phyloP scores from a whole-genome alignment of 2,797 vertebrate species.

The Xyrichtys novacula region DNA sequence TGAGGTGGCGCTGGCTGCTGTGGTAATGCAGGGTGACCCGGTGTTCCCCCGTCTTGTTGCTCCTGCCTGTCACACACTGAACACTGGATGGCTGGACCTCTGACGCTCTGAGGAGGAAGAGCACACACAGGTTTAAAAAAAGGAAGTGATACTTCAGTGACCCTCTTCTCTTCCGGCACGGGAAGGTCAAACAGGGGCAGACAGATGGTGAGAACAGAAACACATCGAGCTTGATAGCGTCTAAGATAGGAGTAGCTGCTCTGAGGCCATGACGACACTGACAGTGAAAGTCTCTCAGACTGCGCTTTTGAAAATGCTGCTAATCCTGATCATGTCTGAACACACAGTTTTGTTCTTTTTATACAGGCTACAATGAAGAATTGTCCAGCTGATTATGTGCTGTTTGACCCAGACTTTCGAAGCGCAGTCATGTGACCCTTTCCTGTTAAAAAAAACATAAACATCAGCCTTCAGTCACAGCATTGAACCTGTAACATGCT shows the following conservation, averaged over 20 bases:
- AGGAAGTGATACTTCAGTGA: slow-evolving; percentile 2
- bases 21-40: slow-evolving; percentile 90
- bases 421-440: not conserved
- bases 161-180: not conserved
- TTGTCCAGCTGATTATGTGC: not conserved
- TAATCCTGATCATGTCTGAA: not conserved
- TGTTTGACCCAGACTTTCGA: no score
- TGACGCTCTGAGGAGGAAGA: slow-evolving; percentile 77
- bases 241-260: not conserved
- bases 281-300: no score
- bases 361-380: not conserved
- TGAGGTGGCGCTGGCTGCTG: slow-evolving; percentile 84
- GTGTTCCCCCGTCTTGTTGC: slow-evolving; percentile 84
- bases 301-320: not conserved
- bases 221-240: not conserved
- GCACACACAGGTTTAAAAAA: not conserved
- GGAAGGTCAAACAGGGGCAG: slow-evolving; percentile 24
- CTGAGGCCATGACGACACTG: no score
- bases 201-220: no score
- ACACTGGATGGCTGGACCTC: slow-evolving; percentile 86
- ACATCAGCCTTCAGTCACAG: not conserved
- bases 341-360: not conserved
- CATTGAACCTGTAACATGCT: no score
- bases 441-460: not conserved
- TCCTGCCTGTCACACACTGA: slow-evolving; percentile 89